Evolutionary conservation across 2,888 invertebrate species (phyloP).

Genomic region (Trachelus iudaicus): DNA sequence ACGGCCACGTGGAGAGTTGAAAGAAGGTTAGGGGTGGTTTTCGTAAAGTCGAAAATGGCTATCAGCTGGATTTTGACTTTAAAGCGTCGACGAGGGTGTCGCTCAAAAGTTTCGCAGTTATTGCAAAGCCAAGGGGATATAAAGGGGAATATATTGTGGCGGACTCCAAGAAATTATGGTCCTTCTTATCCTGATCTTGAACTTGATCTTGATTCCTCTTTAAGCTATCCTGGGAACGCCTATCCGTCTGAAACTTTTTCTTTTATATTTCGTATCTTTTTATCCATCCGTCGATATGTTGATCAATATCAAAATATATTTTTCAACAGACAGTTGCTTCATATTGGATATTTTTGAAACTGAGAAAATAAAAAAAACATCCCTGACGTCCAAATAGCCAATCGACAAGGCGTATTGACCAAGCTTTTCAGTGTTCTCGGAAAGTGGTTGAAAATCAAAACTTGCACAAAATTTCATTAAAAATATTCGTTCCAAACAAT

Average conservation of each 20-base stretch:
- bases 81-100: neutral
- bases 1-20: neutral
- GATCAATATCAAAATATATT: neutral
- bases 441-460: neutral
- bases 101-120: slow-evolving; percentile 1
- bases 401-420: neutral
- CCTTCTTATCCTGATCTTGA: neutral
- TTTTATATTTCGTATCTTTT: neutral
- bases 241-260: neutral
- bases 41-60: neutral
- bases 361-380: neutral
- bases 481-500: neutral
- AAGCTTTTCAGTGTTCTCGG: neutral
- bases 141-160: neutral
- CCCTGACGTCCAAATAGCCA: neutral
- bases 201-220: neutral
- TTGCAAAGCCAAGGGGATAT: neutral
- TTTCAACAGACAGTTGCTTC: neutral
- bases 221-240: neutral
- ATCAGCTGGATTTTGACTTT: neutral
- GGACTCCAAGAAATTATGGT: neutral
- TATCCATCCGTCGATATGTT: neutral
- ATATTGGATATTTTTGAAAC: neutral
- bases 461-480: neutral
- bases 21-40: neutral